Base-by-base conservation (phyloP, 2,797 vertebrate genomes). In the Nannoperca obscura region DNA sequence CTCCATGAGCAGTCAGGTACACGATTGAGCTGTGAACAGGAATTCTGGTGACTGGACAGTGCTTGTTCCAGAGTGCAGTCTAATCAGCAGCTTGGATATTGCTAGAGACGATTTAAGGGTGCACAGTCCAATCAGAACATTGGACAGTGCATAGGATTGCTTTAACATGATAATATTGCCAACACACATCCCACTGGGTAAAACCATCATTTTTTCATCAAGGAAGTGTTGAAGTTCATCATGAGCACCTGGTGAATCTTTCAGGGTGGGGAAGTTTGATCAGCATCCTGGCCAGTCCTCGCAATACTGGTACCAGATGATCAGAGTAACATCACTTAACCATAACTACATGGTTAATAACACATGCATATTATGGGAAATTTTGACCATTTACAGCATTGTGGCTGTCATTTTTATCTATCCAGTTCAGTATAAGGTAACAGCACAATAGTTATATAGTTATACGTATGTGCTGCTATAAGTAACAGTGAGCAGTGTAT, bases 401-500 rank as follows among this genome's bases (percentile, higher is more conserved):
- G 27, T 34, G 36, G 12, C 47, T 65, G 30, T 3, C 30, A 8
- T 55, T 73, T 22, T n/a, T 71, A 40, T 66, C 24, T 32, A 50
- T 53, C 27, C 12, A 65, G n/a, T n/a, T 46, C 22, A 34, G 34
- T 44, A 32, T 17, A 58, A 11, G 27, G 57, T 63, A 57, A 30
- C 36, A 27, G 36, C 22, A 40, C 10, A 34, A 54, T 20, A 40
- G 27, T 24, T 52, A 36, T 78, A 27, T n/a, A 66, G 47, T 17
- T 55, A 46, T 32, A 54, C 19, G 38, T 27, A 27, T 27, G 3
- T 30, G 65, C 7, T 44, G 40, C 19, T 58, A 63, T 50, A 52
- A 69, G 57, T 63, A 44, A 34, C 32, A 78, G n/a, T 42, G 44
- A 47, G 2, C 50, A 63, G n/a, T 34, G 55, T 44, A 34, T 36